Evolutionary conservation across 92 coral and sea anemone species (phyloP).

Genomic region (Blastomussa wellsi): DNA sequence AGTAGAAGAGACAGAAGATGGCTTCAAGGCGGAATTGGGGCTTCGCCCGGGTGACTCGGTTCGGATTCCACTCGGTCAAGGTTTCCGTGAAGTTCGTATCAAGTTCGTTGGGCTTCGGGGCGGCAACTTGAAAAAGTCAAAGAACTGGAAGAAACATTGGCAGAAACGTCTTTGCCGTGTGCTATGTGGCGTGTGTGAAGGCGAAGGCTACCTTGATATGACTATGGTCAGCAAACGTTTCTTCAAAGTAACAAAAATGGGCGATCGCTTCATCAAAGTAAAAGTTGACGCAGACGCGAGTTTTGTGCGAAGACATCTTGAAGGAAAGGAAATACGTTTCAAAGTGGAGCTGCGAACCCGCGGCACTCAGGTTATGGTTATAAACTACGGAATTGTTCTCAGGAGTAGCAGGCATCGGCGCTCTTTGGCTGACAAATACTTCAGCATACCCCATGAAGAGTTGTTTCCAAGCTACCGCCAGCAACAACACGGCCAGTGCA

Average conservation of each 20-base stretch:
- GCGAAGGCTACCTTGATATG: slow-evolving; percentile 48
- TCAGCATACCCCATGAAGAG: slow-evolving; percentile 60
- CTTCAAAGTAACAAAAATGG: slow-evolving; percentile 68
- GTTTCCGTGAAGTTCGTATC: slow-evolving; percentile 64
- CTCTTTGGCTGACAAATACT: slow-evolving; percentile 30
- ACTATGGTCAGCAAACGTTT: slow-evolving; percentile 56
- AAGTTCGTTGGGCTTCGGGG: slow-evolving; percentile 76
- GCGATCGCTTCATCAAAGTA: slow-evolving; percentile 75
- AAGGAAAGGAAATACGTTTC: slow-evolving; percentile 80
- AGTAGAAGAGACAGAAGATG: slow-evolving; percentile 42
- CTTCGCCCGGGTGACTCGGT: slow-evolving; percentile 79
- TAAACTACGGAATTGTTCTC: slow-evolving; percentile 75
- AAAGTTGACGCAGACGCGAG: slow-evolving; percentile 66
- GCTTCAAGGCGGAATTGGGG: slow-evolving; percentile 70
- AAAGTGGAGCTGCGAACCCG: slow-evolving; percentile 70
- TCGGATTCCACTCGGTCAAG: slow-evolving; percentile 71
- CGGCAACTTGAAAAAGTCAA: slow-evolving; percentile 37
- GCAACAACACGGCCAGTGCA: slow-evolving; percentile 74
- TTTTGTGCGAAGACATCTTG: slow-evolving; percentile 75
- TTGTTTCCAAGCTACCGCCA: slow-evolving; percentile 83
- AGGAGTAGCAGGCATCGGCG: slow-evolving; percentile 59
- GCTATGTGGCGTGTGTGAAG: slow-evolving; percentile 70
- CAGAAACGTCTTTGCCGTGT: slow-evolving; percentile 83
- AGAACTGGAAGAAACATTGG: slow-evolving; percentile 70
- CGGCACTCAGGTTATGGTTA: slow-evolving; percentile 48